phyloP scores from a whole-genome alignment of 2,888 invertebrate genomes.

The Dusona sp. region DNA sequence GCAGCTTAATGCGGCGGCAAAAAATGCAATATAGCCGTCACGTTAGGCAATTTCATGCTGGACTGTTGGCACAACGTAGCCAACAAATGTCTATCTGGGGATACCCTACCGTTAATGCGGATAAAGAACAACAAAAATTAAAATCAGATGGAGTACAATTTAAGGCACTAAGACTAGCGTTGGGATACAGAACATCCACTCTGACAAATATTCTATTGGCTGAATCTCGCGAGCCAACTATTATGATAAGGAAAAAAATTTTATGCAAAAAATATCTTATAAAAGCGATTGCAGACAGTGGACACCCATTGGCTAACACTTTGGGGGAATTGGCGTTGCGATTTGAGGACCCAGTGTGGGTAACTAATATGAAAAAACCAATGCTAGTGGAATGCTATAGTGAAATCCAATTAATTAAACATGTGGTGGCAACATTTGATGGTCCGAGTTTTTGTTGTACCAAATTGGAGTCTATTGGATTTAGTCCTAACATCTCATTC shows the following conservation, averaged over 20 bases:
- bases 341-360: neutral
- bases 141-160: constrained; percentile 8
- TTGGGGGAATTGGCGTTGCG: neutral
- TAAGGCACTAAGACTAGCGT: neutral
- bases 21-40: too few species aligned
- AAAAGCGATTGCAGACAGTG: neutral
- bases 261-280: neutral
- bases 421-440: neutral
- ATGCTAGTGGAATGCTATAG: neutral
- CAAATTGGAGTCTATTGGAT: neutral
- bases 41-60: too few species aligned
- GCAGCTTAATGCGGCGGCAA: too few species aligned
- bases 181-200: neutral
- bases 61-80: too few species aligned
- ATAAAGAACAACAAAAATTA: neutral
- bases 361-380: neutral
- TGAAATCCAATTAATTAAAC: neutral
- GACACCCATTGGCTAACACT: neutral
- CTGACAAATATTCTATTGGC: neutral
- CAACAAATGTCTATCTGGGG: too few species aligned
- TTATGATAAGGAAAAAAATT: neutral
- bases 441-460: neutral
- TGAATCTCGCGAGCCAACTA: neutral
- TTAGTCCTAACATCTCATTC: neutral
- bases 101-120: neutral